Conservation (phyloP, 2,888 invertebrate species). For the Alviniconcha strummeri region DNA sequence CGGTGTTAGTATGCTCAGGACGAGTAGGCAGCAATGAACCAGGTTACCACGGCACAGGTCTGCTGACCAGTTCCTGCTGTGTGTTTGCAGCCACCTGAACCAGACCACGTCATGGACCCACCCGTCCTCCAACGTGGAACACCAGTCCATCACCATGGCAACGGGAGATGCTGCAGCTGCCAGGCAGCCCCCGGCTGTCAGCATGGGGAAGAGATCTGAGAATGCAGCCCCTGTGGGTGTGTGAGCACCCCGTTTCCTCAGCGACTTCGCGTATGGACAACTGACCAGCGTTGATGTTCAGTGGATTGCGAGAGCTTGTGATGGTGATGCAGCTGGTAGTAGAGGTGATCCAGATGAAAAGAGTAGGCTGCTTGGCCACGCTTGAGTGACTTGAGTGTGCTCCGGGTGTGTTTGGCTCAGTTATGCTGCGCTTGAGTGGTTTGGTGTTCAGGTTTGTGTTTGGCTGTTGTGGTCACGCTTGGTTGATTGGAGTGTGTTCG, state of each 20-base stretch:
- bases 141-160: constrained; percentile 35
- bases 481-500: too few species aligned
- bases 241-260: neutral
- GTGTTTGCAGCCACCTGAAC: constrained; percentile 59
- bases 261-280: neutral
- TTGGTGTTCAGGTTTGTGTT: too few species aligned
- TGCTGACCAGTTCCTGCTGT: too few species aligned
- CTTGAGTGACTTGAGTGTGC: too few species aligned
- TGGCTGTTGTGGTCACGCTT: too few species aligned
- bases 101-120: constrained; percentile 67
- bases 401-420: too few species aligned
- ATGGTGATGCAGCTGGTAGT: neutral
- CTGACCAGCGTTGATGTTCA: neutral
- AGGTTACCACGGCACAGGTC: too few species aligned
- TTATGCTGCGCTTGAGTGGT: too few species aligned
- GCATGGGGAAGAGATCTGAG: neutral
- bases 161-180: neutral
- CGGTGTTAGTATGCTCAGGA: too few species aligned
- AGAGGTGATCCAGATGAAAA: neutral
- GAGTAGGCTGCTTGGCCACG: too few species aligned
- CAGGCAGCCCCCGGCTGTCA: constrained; percentile 1
- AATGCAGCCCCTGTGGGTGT: neutral
- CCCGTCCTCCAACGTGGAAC: constrained; percentile 62
- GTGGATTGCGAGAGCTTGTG: neutral
- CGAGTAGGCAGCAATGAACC: too few species aligned